phyloP scores from a whole-genome alignment of 2,888 invertebrate species.

The Orgyia antiqua region DNA sequence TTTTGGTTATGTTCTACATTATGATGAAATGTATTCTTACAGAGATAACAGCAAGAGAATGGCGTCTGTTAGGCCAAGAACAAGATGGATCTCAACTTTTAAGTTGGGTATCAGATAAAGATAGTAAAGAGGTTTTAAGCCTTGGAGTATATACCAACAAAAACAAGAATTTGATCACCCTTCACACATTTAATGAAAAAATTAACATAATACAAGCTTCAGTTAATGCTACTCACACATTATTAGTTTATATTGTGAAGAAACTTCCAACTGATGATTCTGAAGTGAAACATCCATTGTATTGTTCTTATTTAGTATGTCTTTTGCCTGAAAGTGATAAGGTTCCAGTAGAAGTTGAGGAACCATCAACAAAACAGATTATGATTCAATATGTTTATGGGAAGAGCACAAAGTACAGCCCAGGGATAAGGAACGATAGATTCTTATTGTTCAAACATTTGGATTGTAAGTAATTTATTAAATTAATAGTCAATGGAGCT shows the following conservation, averaged over 20 bases:
- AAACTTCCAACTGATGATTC: conserved; percentile 46
- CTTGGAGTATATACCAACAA: conserved; percentile 81
- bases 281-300: conserved; percentile 60
- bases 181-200: conserved; percentile 80
- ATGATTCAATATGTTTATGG: conserved; percentile 89
- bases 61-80: conserved; percentile 90
- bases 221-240: conserved; percentile 81
- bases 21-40: conserved; percentile 24
- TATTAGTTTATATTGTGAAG: conserved; percentile 84
- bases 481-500: too few species aligned
- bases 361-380: conserved; percentile 82
- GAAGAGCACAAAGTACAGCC: conserved; percentile 71
- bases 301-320: conserved; percentile 81
- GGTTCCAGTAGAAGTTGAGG: conserved; percentile 57
- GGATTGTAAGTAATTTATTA: conserved; percentile 80
- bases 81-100: conserved; percentile 85
- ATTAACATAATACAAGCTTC: conserved; percentile 88
- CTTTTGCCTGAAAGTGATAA: conserved; percentile 61
- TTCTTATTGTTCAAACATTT: conserved; percentile 86
- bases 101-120: conserved; percentile 77
- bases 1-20: not conserved
- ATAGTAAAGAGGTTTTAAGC: conserved; percentile 46
- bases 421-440: conserved; percentile 79
- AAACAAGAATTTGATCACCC: conserved; percentile 75
- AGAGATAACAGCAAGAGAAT: conserved; percentile 83